A percentile compares a stretch with the other conserved stretches of the same genome.
Evolutionary conservation across 2,113 vertebrate species (phyloP).

Genomic region (Miniopterus natalensis): DNA sequence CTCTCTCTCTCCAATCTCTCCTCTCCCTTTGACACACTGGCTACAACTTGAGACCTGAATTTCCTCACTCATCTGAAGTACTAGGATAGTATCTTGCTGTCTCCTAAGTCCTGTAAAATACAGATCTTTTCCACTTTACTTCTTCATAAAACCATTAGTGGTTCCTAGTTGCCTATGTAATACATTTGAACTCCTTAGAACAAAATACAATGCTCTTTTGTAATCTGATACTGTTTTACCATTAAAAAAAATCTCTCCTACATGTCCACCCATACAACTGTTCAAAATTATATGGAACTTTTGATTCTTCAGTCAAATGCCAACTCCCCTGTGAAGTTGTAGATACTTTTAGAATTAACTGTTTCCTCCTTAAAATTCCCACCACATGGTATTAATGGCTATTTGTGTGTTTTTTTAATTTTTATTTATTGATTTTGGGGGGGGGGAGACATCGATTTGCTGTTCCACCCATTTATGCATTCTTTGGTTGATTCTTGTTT

Average conservation of each 20-base stretch:
- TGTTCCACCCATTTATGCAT: too few species aligned
- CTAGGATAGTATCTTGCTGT: not conserved
- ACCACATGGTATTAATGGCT: not conserved
- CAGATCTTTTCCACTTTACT: not conserved
- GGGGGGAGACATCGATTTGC: too few species aligned
- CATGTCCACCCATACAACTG: not conserved
- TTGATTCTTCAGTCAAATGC: not conserved
- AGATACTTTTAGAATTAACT: slow-evolving; percentile 38
- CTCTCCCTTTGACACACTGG: not conserved
- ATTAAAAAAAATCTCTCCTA: not conserved
- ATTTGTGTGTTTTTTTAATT: not conserved
- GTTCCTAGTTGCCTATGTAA: not conserved
- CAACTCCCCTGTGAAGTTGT: not conserved
- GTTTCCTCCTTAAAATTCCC: not conserved
- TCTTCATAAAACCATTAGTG: slow-evolving; percentile 7
- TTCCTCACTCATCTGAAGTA: slow-evolving; percentile 12
- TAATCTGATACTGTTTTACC: not conserved
- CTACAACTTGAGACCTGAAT: not conserved
- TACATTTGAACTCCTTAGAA: slow-evolving; percentile 9
- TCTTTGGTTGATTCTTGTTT: too few species aligned
- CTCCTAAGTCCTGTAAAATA: slow-evolving; percentile 44
- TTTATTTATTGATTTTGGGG: too few species aligned
- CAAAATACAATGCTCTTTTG: slow-evolving; percentile 20
- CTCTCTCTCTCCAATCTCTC: not conserved
- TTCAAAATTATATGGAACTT: slow-evolving; percentile 21